phyloP scores from a whole-genome alignment of 2,797 vertebrate genomes.

The Danio choprae region DNA sequence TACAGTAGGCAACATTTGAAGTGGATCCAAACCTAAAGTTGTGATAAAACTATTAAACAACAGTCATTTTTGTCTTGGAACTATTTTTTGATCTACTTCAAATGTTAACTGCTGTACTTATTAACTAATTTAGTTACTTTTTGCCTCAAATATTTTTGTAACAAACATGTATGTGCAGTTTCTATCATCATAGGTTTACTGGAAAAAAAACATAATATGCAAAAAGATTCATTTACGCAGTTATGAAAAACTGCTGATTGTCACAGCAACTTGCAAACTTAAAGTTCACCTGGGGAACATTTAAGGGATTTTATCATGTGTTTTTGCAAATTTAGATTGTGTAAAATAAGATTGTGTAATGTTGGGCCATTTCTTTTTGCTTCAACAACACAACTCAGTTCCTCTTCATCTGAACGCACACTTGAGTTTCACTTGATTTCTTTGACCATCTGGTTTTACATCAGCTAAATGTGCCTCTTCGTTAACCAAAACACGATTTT shows the following conservation, averaged over 20 bases:
- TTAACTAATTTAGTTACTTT: not conserved
- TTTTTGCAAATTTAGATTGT: constrained; percentile 30
- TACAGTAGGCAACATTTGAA: too few species aligned
- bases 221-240: not conserved
- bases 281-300: not conserved
- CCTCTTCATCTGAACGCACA: constrained; percentile 54
- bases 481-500: not conserved
- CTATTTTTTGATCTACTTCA: too few species aligned
- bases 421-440: constrained; percentile 4
- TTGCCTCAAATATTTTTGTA: not conserved
- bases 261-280: not conserved
- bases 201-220: not conserved
- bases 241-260: not conserved
- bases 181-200: not conserved
- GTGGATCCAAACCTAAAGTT: too few species aligned
- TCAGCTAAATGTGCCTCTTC: not conserved
- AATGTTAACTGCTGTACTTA: not conserved
- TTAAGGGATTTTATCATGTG: not conserved
- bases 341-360: constrained; percentile 45
- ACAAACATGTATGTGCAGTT: not conserved
- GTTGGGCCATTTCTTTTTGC: constrained; percentile 42
- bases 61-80: too few species aligned
- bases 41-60: too few species aligned
- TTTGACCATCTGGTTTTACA: constrained; percentile 1
- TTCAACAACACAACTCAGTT: constrained; percentile 57